Evolutionary conservation across 2,113 vertebrate species (phyloP).

Genomic region (Castor canadensis): DNA sequence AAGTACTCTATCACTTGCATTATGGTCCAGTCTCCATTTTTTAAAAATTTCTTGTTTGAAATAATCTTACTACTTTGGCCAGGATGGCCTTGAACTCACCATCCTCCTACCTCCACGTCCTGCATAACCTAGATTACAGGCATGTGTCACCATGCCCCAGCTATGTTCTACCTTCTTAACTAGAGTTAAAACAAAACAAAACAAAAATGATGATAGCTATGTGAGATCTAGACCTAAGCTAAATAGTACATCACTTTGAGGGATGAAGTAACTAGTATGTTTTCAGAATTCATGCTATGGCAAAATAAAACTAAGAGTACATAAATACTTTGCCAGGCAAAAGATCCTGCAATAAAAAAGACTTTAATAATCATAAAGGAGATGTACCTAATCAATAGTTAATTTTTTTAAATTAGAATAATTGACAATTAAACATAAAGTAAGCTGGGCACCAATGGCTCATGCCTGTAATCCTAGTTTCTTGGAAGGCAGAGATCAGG

Average conservation of each 20-base stretch:
- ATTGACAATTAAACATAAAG: background rate
- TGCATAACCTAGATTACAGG: too few relatives aligned
- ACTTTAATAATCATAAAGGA: background rate
- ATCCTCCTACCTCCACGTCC: too few relatives aligned
- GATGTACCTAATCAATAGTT: background rate
- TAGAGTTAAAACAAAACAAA: background rate
- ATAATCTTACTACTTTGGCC: too few relatives aligned
- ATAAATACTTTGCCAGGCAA: background rate
- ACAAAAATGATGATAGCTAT: background rate
- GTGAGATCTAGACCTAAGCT: background rate
- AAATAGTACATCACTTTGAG: background rate
- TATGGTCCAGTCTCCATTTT: too few relatives aligned
- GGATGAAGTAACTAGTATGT: background rate
- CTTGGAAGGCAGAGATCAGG: background rate
- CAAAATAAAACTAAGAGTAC: background rate
- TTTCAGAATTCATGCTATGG: background rate
- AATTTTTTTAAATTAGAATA: background rate
- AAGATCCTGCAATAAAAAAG: background rate
- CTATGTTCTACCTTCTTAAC: background rate
- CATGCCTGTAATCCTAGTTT: background rate
- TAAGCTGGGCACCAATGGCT: background rate
- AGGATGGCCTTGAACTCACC: too few relatives aligned
- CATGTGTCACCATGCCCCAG: too few relatives aligned
- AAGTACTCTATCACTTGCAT: too few relatives aligned
- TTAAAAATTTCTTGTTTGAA: too few relatives aligned